A percentile compares a stretch with the other conserved stretches of the same genome.
Conservation (phyloP, 1,140 invertebrate species). For the Listronotus oregonensis region DNA sequence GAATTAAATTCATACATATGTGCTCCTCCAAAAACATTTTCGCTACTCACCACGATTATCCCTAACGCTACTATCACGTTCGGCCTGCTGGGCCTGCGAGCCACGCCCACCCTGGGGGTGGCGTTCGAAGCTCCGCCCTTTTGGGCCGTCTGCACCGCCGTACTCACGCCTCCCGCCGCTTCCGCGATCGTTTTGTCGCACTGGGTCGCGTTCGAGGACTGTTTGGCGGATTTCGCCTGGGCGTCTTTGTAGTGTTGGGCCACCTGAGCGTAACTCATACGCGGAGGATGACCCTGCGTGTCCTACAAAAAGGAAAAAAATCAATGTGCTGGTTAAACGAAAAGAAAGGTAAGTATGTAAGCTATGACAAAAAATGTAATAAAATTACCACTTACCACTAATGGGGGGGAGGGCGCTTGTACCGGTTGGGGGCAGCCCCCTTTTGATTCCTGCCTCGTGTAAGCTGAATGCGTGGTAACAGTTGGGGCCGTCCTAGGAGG, state of each 20-base stretch:
- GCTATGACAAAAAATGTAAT: too few relatives aligned
- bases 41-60: constrained; percentile 20
- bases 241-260: constrained; percentile 73
- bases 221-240: constrained; percentile 60
- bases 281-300: constrained; percentile 57
- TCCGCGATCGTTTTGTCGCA: not conserved
- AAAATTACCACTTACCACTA: too few relatives aligned
- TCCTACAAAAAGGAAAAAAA: too few relatives aligned
- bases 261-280: constrained; percentile 83
- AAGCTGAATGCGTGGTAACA: constrained; percentile 16
- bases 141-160: constrained; percentile 13
- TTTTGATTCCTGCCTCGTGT: constrained; percentile 29
- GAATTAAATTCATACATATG: too few relatives aligned
- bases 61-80: constrained; percentile 37
- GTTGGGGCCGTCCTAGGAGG: constrained; percentile 21
- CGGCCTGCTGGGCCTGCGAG: constrained; percentile 6
- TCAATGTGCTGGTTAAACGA: too few relatives aligned
- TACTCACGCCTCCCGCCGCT: not conserved
- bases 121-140: not conserved
- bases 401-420: constrained; percentile 40
- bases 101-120: not conserved
- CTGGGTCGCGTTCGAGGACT: not conserved
- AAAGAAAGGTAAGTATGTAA: too few relatives aligned
- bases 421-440: constrained; percentile 14
- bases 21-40: too few relatives aligned